Conservation (phyloP, 2,113 vertebrate species). For the Thymallus thymallus region DNA sequence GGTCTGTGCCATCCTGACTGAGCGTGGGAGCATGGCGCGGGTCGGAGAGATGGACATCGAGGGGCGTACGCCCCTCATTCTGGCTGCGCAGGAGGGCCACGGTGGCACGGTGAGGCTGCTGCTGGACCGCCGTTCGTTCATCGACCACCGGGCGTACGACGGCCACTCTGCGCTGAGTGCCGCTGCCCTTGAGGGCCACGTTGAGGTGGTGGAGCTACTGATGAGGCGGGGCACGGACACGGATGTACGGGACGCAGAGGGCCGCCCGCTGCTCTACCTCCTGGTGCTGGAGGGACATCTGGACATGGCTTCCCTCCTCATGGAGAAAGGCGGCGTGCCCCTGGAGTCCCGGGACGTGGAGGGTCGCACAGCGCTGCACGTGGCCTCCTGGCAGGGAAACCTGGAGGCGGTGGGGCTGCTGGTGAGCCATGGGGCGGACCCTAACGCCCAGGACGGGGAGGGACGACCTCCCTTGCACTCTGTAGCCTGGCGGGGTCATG, state of each 20-base stretch:
- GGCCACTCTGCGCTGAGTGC: conserved; percentile 74
- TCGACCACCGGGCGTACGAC: conserved; percentile 74
- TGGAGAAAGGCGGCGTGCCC: conserved; percentile 74
- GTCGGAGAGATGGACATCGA: conserved; percentile 76
- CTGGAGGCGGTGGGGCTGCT: conserved; percentile 66
- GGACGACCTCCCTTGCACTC: conserved; percentile 75
- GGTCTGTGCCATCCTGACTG: conserved; percentile 71
- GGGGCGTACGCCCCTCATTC: conserved; percentile 72
- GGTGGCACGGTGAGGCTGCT: conserved; percentile 66
- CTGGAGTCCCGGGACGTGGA: conserved; percentile 75
- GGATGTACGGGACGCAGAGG: conserved; percentile 74
- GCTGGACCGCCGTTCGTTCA: conserved; percentile 71
- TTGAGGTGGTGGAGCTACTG: conserved; percentile 69
- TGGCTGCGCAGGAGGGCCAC: conserved; percentile 81
- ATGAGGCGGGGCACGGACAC: conserved; percentile 75
- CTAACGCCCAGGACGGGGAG: conserved; percentile 72
- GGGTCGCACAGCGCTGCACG: conserved; percentile 77
- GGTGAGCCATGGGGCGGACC: conserved; percentile 69
- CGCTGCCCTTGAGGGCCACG: conserved; percentile 70
- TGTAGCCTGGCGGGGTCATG: conserved; percentile 77
- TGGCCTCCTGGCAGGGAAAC: conserved; percentile 76
- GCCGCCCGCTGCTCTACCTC: conserved; percentile 78
- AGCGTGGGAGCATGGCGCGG: conserved; percentile 76
- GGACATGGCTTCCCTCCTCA: conserved; percentile 68
- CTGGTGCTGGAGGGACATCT: conserved; percentile 70